These are phyloP conservation scores for Cavia porcellus DNA, from an alignment of 2,113 vertebrate species.

Conservation along the genomic window DNA sequence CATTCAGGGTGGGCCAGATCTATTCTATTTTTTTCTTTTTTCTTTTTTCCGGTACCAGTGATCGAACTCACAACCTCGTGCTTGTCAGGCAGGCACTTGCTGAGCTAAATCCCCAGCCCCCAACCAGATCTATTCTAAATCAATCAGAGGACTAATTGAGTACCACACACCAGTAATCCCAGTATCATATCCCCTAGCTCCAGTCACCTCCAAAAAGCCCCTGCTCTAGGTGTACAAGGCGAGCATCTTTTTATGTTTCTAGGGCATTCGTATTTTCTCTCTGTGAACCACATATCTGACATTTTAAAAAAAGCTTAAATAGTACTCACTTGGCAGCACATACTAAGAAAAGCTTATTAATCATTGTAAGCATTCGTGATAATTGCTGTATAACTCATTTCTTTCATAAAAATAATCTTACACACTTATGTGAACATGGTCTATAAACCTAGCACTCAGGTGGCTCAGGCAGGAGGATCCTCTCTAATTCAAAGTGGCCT, in stretches of 20 bases:
- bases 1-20: neutral
- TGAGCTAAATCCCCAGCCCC: too few species aligned
- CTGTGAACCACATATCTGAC: conserved; percentile 41
- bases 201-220: neutral
- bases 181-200: neutral
- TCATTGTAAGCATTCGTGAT: conserved; percentile 22
- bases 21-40: neutral
- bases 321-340: neutral
- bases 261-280: conserved; percentile 27
- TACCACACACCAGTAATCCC: neutral
- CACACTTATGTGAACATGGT: conserved; percentile 29
- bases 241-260: conserved; percentile 50
- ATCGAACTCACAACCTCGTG: too few species aligned
- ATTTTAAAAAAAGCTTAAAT: conserved; percentile 61
- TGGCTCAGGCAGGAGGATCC: neutral
- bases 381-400: conserved; percentile 18
- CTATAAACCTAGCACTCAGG: neutral
- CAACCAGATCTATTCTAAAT: neutral
- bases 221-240: neutral
- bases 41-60: neutral
- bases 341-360: conserved; percentile 51
- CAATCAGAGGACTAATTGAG: neutral
- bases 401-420: conserved; percentile 51
- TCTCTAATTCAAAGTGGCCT: neutral
- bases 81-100: too few species aligned